These are phyloP conservation scores for Sander lucioperca DNA, from an alignment of 2,113 vertebrate genomes.

Conservation along the genomic window DNA sequence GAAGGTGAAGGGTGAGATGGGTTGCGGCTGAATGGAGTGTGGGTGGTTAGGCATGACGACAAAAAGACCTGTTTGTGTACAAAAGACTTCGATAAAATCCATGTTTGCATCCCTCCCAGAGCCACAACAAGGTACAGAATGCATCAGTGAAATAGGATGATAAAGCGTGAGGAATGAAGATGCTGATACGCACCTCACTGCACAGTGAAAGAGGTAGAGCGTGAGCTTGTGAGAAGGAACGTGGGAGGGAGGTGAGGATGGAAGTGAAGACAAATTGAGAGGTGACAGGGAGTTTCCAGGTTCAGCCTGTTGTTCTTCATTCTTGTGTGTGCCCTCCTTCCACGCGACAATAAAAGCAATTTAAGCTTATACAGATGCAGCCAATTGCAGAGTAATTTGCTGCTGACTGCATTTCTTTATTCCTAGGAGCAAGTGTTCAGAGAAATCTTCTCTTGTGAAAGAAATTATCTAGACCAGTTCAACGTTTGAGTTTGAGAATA, in stretches of 20 bases:
- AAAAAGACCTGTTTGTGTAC: not conserved
- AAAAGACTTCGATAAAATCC: not conserved
- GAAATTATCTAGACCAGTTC: constrained; percentile 29
- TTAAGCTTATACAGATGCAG: constrained; percentile 24
- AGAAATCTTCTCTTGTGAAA: constrained; percentile 28
- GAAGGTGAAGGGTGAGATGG: constrained; percentile 23
- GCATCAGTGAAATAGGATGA: not conserved
- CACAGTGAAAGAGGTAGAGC: not conserved
- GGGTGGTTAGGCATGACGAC: not conserved
- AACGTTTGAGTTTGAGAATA: constrained; percentile 21
- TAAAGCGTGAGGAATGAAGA: not conserved
- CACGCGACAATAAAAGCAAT: constrained; percentile 40
- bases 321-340: constrained; percentile 39
- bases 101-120: not conserved
- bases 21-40: not conserved
- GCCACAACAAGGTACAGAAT: not conserved
- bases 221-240: not conserved
- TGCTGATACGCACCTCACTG: not conserved
- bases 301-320: constrained; percentile 55
- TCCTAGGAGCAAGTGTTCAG: constrained; percentile 23
- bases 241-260: not conserved
- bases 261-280: not conserved
- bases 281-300: constrained; percentile 17
- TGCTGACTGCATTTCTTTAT: constrained; percentile 33
- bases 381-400: constrained; percentile 28